These are phyloP conservation scores for Eupsittula cactorum DNA, from an alignment of 2,113 vertebrate species.

Conservation along the genomic window DNA sequence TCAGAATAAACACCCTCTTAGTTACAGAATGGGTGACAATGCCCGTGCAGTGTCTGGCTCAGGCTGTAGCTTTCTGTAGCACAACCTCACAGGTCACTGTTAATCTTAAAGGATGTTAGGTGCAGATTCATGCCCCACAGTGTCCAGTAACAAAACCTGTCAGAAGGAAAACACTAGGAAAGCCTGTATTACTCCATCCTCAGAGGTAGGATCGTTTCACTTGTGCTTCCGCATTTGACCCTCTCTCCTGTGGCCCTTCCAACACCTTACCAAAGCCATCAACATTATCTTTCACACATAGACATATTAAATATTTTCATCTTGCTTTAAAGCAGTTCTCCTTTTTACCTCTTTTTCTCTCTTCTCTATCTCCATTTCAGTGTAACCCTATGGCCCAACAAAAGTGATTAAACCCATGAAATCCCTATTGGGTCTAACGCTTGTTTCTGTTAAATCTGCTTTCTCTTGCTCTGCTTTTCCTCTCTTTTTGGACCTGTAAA, in stretches of 20 bases:
- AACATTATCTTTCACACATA: background rate
- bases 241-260: background rate
- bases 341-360: constrained; percentile 42
- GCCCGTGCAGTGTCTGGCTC: background rate
- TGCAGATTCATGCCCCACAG: background rate
- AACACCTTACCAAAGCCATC: background rate
- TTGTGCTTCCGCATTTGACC: background rate
- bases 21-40: background rate
- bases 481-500: constrained; percentile 78
- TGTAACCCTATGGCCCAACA: constrained; percentile 61
- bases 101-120: background rate
- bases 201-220: background rate
- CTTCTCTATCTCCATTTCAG: constrained; percentile 48
- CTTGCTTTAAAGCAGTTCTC: background rate
- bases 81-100: background rate
- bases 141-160: background rate
- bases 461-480: constrained; percentile 70
- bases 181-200: background rate
- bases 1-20: background rate
- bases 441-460: constrained; percentile 81
- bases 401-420: constrained; percentile 79
- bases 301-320: background rate
- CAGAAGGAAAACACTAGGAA: background rate
- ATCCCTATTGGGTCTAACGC: constrained; percentile 79
- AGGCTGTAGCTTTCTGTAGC: background rate